These are phyloP conservation scores for Drosophila setosimentum DNA, from an alignment of 2,888 invertebrate genomes.

Conservation along the genomic window DNA sequence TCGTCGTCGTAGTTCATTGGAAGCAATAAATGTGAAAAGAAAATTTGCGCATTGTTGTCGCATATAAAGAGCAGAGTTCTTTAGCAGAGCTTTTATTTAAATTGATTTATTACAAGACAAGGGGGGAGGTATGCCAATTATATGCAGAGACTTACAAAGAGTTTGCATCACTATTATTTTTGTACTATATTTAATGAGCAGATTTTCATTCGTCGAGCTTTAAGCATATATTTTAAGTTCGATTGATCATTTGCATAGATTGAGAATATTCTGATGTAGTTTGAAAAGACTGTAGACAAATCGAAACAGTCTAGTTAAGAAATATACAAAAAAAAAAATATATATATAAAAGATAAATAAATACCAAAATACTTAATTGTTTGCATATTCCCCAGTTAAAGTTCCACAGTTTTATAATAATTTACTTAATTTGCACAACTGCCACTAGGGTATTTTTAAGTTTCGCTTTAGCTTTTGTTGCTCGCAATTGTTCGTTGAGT, in stretches of 20 bases:
- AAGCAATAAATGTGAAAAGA: slow-evolving; percentile 1
- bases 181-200: neutral
- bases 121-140: neutral
- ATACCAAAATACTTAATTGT: neutral
- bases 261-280: neutral
- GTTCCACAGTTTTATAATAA: neutral
- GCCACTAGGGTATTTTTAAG: slow-evolving; percentile 12
- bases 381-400: neutral
- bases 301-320: neutral
- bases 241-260: neutral
- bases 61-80: no score
- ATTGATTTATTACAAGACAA: neutral
- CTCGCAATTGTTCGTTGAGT: slow-evolving; percentile 14
- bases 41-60: slow-evolving; percentile 5
- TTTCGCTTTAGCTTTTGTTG: slow-evolving; percentile 2
- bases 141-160: neutral
- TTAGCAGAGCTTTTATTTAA: slow-evolving; percentile 5
- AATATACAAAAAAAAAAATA: neutral
- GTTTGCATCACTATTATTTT: neutral
- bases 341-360: neutral
- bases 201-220: neutral
- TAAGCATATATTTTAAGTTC: neutral
- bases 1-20: neutral
- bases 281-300: neutral
- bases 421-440: neutral